These are phyloP conservation scores for Ctenosaura bakeri DNA, from an alignment of 2,797 vertebrate species.

Conservation along the genomic window DNA sequence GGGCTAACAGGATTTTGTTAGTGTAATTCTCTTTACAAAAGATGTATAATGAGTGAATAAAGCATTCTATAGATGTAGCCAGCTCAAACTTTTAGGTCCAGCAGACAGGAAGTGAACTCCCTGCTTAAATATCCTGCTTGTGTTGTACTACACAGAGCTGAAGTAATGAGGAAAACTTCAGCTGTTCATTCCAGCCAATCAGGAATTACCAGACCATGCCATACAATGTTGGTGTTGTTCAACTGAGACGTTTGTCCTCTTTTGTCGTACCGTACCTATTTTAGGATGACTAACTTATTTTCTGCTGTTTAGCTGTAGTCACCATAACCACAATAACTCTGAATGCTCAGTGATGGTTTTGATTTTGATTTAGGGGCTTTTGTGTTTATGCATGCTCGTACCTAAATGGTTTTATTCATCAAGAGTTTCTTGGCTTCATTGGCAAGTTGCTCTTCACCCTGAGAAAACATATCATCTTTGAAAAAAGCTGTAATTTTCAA, in stretches of 20 bases:
- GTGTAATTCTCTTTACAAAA: not conserved
- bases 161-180: conserved; percentile 4
- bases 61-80: not conserved
- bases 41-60: not conserved
- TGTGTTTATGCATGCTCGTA: too few relatives aligned
- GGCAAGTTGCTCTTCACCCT: not conserved
- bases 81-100: not conserved
- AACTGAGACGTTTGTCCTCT: not conserved
- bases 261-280: not conserved
- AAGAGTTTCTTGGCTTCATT: conserved; percentile 35
- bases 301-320: not conserved
- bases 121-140: conserved; percentile 33
- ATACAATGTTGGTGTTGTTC: not conserved
- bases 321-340: not conserved
- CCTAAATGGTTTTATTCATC: conserved; percentile 23
- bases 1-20: not conserved
- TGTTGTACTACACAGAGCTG: not conserved
- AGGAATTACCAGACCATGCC: not conserved
- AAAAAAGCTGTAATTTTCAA: not conserved
- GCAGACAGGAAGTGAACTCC: conserved; percentile 44
- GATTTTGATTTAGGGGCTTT: not conserved
- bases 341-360: not conserved
- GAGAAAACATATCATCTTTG: not conserved
- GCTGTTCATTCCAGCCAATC: conserved; percentile 7
- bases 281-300: not conserved